Evolutionary conservation across 1,140 invertebrate genomes (phyloP).

Genomic region (Galendromus occidentalis): DNA sequence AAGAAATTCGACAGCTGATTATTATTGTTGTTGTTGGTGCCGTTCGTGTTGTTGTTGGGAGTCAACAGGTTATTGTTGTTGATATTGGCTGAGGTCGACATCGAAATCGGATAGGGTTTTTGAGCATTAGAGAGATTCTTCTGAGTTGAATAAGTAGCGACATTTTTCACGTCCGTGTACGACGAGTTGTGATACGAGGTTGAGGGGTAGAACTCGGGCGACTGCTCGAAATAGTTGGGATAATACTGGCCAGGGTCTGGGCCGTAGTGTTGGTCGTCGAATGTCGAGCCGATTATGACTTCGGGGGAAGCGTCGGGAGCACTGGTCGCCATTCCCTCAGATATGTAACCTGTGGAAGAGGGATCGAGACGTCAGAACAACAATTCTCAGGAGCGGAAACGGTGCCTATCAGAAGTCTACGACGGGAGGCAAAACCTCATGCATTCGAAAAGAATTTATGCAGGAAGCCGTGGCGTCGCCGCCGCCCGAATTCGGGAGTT

Average conservation of each 20-base stretch:
- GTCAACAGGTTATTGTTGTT: neutral
- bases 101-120: neutral
- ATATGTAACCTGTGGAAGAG: neutral
- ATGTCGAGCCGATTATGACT: neutral
- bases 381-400: too few relatives aligned
- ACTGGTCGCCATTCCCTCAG: neutral
- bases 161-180: neutral
- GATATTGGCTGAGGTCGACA: neutral
- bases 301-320: constrained; percentile 6
- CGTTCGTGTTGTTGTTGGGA: neutral
- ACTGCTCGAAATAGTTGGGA: neutral
- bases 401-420: too few relatives aligned
- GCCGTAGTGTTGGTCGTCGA: constrained; percentile 1
- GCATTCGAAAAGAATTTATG: too few relatives aligned
- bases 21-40: neutral
- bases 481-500: too few relatives aligned
- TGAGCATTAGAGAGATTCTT: neutral
- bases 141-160: neutral
- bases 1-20: neutral
- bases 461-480: too few relatives aligned
- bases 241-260: neutral
- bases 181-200: neutral
- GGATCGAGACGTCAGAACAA: too few relatives aligned
- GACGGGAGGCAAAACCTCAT: too few relatives aligned
- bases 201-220: neutral